phyloP scores from a whole-genome alignment of 2,113 vertebrate species.

The Corythoichthys haematopterus region DNA sequence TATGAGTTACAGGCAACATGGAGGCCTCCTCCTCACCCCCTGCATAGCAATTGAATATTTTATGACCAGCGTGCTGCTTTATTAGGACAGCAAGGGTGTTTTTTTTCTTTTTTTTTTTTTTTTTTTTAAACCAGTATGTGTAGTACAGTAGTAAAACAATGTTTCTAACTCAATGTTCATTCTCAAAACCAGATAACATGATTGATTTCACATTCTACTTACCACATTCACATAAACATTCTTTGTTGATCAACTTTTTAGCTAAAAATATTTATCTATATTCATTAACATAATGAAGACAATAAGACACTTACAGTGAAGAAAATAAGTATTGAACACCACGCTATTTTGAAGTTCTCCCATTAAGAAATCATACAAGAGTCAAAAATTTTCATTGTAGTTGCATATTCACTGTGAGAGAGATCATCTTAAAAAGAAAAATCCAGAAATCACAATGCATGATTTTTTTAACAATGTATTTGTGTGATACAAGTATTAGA shows the following conservation, averaged over 20 bases:
- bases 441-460: no score
- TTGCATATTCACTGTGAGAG: no score
- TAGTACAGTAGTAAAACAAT: neutral
- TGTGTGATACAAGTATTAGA: no score
- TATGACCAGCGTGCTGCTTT: constrained; percentile 20
- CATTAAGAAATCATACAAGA: no score
- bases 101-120: neutral
- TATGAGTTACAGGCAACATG: neutral
- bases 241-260: neutral
- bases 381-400: no score
- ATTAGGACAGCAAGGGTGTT: constrained; percentile 6
- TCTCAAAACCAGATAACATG: neutral
- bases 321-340: no score
- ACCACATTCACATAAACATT: neutral
- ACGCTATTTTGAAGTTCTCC: no score
- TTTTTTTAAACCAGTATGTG: neutral
- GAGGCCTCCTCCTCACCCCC: constrained; percentile 15
- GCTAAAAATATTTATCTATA: neutral
- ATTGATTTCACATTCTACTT: neutral
- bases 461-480: no score
- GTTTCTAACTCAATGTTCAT: neutral
- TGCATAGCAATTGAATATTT: constrained; percentile 29
- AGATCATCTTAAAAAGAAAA: no score
- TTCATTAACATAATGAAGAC: no score
- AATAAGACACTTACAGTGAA: neutral